Evolutionary conservation across 2,797 vertebrate species (phyloP), one percentile per base, ranked within the genome.

Genomic region (Pseudomugil tenellus): DNA sequence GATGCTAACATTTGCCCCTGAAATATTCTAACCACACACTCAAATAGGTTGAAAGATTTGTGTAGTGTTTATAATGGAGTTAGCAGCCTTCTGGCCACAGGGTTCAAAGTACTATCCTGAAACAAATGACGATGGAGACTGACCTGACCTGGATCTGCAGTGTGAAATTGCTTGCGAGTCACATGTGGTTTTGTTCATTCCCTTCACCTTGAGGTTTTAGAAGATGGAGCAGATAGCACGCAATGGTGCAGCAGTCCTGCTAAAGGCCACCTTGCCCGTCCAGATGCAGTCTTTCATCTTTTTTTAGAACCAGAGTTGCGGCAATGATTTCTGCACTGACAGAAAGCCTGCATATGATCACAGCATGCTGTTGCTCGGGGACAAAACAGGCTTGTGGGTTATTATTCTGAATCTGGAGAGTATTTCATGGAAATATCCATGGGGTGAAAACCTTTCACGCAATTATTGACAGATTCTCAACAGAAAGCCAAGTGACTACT

Each of bases 111-210:
- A 64, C 54, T 77, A 81, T 73, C 52, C 80, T 54, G 74, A 87
- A 88, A 88, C 80, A 86, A 77, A 90, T 80, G 70, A 78, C 77
- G 80, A 90, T 29, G 80, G 80, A 86, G 77, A 67, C 35, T 88
- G 90, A 91, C 88, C 89, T 81, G 84, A 85, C 87, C 88, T 26
- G 49, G 80, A 81, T 84, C 81, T 63, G 75, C 69, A 63, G 91
- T 89, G 90, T 91, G 86, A 93, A 91, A 93, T 91, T 87, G 81
- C 85, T 84, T 77, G 73, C 81, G 79, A 91, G 91, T 90, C 90
- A 91, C 92, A 94, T 90, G 78, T 94, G 92, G 84, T 93, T 93
- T 72, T 89, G 83, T 87, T 94, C 86, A 90, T 81, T 82, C 58
- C 79, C 74, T 74, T 79, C 81, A 90, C 92, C 90, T 93, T 79